Evolutionary conservation across 1,140 invertebrate genomes (phyloP), one percentile per base, ranked within the genome.

Genomic region (Acromyrmex heyeri): DNA sequence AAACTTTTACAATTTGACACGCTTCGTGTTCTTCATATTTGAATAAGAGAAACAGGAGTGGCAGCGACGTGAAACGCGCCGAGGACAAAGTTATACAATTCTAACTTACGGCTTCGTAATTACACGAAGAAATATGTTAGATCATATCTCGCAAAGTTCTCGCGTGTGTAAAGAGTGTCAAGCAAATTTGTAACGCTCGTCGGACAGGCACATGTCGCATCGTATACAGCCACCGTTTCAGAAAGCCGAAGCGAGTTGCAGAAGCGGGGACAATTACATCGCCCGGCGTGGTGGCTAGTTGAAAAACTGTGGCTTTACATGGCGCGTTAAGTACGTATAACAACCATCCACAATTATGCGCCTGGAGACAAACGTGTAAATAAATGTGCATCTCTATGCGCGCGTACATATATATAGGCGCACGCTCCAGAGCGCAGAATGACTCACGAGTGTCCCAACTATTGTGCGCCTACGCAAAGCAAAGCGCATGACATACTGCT

Each of bases 231-330:
- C 77, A 67, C 62, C 78, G 81, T 79, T 73, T 82, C 30, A 48
- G 73, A 61, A 77, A 81, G 30, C 72, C 57, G 86, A 86, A 79
- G 57, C 61, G 34, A 30, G 50, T 77, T 65, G 70, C 57, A 78
- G 86, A 88, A 87, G 79, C 85, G 67, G 86, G 75, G 89, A 94
- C 91, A 94, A 94, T 92, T 92, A 91, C 86, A 86, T 86, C 90
- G 90, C 93, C 91, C 91, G 92, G 89, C 88, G 69, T 75, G 89
- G 34, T 53, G 76, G 79, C 85, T 88, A 88, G 89, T 91, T 90
- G 93, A 94, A 93, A 94, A 94, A 94, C 91, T 90, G 90, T 83
- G 87, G 92, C 89, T 94, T 94, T 93, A 93, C 92, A 93, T 91
- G 93, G 90, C 87, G 86, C 92, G 93, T 94, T 94, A 91, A 92